Conservation (phyloP, 2,797 vertebrate genomes). For the Melanotaenia boesemani region DNA sequence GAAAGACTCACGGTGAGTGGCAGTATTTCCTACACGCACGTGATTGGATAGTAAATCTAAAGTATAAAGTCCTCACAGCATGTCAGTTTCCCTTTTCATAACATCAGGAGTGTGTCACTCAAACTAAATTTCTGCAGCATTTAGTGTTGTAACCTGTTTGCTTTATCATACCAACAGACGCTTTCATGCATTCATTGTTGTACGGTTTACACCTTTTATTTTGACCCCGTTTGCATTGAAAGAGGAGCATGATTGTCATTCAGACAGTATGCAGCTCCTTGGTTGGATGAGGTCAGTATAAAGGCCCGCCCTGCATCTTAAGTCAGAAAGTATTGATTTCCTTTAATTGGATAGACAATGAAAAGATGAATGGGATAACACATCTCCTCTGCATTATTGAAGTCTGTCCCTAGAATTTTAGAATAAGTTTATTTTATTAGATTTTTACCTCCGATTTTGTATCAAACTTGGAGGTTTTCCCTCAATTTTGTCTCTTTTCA, state of each 20-base stretch:
- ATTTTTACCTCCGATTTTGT: slow-evolving; percentile 14
- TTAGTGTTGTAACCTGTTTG: neutral
- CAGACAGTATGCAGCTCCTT: slow-evolving; percentile 44
- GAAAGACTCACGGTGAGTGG: no score
- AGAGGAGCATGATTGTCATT: slow-evolving; percentile 64
- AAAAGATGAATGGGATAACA: slow-evolving; percentile 50
- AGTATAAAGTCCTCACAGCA: no score
- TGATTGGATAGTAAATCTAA: no score
- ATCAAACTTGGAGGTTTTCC: slow-evolving; percentile 10
- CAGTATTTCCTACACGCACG: no score
- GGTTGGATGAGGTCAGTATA: slow-evolving; percentile 64
- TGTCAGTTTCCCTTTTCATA: no score
- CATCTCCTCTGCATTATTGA: slow-evolving; percentile 23
- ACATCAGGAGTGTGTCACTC: no score
- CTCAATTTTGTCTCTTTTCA: slow-evolving; percentile 5
- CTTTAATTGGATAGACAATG: slow-evolving; percentile 78
- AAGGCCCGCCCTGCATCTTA: slow-evolving; percentile 70
- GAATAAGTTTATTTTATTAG: slow-evolving; percentile 24
- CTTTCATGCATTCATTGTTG: neutral
- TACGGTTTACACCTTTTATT: slow-evolving; percentile 18
- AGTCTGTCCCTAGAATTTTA: slow-evolving; percentile 19
- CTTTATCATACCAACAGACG: neutral
- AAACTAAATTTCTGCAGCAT: no score
- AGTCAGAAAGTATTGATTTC: slow-evolving; percentile 73
- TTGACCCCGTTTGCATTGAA: slow-evolving; percentile 24